Conservation (phyloP, 35 echinoderm and acorn worm genomes). For the Hemicentrotus pulcherrimus region DNA sequence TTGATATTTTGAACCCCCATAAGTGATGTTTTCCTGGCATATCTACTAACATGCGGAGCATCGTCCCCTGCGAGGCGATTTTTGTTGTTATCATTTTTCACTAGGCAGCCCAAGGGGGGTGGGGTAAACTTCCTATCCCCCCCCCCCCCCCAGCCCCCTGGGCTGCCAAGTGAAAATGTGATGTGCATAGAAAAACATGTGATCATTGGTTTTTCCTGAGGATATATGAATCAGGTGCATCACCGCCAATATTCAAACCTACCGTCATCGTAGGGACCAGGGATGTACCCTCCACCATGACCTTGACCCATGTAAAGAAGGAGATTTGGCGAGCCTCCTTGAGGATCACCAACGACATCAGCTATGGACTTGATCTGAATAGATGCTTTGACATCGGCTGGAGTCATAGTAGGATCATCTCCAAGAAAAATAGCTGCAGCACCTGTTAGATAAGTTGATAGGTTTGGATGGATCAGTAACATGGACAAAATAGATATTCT, state of each 20-base stretch:
- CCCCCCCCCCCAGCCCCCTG: too few species aligned
- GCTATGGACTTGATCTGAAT: slow-evolving; percentile 33
- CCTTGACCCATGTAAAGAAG: slow-evolving; percentile 61
- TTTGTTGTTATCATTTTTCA: too few species aligned
- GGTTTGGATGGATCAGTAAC: not conserved
- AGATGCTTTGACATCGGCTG: slow-evolving; percentile 25
- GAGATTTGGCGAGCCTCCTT: slow-evolving; percentile 67
- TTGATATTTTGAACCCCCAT: too few species aligned
- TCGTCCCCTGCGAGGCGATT: too few species aligned
- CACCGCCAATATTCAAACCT: not conserved
- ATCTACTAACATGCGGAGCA: too few species aligned
- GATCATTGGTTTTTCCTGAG: not conserved
- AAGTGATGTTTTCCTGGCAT: too few species aligned
- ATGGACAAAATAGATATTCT: too few species aligned
- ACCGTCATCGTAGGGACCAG: not conserved
- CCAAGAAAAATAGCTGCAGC: slow-evolving; percentile 61
- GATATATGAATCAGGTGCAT: not conserved
- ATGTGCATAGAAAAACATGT: not conserved
- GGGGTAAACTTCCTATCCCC: too few species aligned
- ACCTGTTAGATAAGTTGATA: slow-evolving; percentile 31
- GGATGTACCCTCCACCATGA: slow-evolving; percentile 29
- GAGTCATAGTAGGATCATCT: slow-evolving; percentile 44
- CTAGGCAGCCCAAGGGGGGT: not conserved
- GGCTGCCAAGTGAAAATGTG: too few species aligned
- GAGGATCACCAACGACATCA: slow-evolving; percentile 26